Base-by-base conservation (phyloP, 2,888 invertebrate species). In the Eristalinus sepulchralis region DNA sequence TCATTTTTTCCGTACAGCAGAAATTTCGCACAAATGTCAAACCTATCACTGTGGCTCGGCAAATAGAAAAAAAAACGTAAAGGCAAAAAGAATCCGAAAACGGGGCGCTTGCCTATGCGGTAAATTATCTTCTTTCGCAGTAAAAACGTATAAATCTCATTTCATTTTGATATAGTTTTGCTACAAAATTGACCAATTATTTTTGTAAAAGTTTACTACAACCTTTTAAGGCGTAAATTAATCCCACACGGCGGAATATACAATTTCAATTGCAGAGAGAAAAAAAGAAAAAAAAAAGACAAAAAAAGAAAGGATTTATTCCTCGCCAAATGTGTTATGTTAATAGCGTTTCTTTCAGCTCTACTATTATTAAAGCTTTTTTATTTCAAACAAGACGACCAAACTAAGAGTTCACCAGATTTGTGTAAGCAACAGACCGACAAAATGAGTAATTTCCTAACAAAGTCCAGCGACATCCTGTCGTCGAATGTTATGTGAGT, bases 401-500 rank as follows among this genome's bases (percentile, higher is more conserved):
- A 17, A 11, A 10, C 36, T 5, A 59, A 71, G 1, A 81, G 17
- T 70, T 57, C 53, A 39, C 34, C 55, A n/a, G 47, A 59, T 57
- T 11, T 17, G 34, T 68, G 53, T 22, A 59, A 68, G 9, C 53
- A 82, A 53, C 36, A 64, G 60, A 39, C 9, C 79, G 36, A 47
- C 22, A 76, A 63, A 72, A 88, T 88, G 88, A 85, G 72, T 34
- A 83, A 77, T n/a, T 86, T 83, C 63, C 63, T 88, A 6, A 78
- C 85, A 71, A 85, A 88, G 76, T 31, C 80, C 24, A 82, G 59
- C 60, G 88, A 81, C 31, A 63, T 55, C 22, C 78, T 66, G 36
- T 27, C 79, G n/a, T 86, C 86, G 39, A 88, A 83, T 79, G 82
- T 85, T 71, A 86, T 88, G 88, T 88, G 82, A 86, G 88, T 88